Conservation (phyloP, 2,888 invertebrate species). For the Brenthis daphne region DNA sequence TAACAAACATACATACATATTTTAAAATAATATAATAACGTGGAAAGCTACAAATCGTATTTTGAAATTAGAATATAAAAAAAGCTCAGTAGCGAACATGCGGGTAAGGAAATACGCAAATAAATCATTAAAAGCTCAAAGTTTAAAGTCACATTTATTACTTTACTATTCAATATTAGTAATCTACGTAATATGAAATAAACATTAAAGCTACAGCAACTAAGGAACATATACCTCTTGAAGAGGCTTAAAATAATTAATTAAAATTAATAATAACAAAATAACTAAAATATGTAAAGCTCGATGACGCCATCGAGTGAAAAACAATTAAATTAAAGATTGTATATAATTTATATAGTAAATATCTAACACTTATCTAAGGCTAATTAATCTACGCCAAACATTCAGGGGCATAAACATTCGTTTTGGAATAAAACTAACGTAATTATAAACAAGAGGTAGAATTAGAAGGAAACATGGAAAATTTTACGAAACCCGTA, state of each 20-base stretch:
- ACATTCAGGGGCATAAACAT: conserved; percentile 60
- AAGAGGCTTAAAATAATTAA: not conserved
- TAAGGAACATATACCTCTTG: conserved; percentile 17
- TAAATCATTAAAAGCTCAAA: conserved; percentile 45
- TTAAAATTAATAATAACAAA: not conserved
- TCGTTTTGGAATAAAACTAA: conserved; percentile 47
- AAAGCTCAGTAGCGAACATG: not conserved
- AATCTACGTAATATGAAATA: conserved; percentile 48
- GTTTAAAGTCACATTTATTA: conserved; percentile 80
- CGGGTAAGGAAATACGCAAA: conserved; percentile 24
- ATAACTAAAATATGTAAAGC: conserved; percentile 10
- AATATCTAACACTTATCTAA: conserved; percentile 70
- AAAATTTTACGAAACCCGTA: conserved; percentile 50
- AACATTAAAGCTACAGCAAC: conserved; percentile 46
- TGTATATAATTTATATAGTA: conserved; percentile 50
- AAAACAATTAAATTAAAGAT: conserved; percentile 22
- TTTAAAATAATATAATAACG: conserved; percentile 1
- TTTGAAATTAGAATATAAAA: conserved; percentile 1
- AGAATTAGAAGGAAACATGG: conserved; percentile 46
- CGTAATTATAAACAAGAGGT: conserved; percentile 48
- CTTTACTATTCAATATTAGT: conserved; percentile 56
- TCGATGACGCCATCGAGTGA: conserved; percentile 6
- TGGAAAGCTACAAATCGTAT: not conserved
- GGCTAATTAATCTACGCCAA: conserved; percentile 66
- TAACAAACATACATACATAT: not conserved